A percentile compares a stretch with the other conserved stretches of the same genome.
phyloP scores from a whole-genome alignment of 2,797 vertebrate species.

The Melanotaenia boesemani region DNA sequence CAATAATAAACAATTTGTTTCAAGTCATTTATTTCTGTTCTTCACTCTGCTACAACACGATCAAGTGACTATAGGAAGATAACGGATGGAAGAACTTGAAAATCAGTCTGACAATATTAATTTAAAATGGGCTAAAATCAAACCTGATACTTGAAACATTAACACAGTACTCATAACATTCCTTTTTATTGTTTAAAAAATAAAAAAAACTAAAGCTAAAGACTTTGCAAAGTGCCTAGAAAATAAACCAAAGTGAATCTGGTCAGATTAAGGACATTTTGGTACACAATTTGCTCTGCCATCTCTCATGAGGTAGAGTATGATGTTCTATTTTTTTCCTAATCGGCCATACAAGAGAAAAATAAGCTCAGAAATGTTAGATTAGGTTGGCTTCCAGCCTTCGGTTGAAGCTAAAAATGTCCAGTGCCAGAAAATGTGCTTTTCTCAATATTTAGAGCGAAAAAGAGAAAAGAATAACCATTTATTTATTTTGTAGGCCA shows the following conservation, averaged over 20 bases:
- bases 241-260: neutral
- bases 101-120: neutral
- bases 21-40: neutral
- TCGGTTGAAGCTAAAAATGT: slow-evolving; percentile 42
- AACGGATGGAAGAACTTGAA: neutral
- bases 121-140: neutral
- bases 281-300: neutral
- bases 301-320: slow-evolving; percentile 14
- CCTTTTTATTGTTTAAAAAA: neutral
- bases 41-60: neutral
- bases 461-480: neutral
- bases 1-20: neutral
- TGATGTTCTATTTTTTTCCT: neutral
- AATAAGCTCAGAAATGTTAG: slow-evolving; percentile 44
- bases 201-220: neutral
- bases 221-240: neutral
- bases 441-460: slow-evolving; percentile 18
- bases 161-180: neutral
- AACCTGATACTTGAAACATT: neutral
- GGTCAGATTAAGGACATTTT: neutral
- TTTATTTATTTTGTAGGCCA: slow-evolving; percentile 12
- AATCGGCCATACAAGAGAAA: slow-evolving; percentile 11
- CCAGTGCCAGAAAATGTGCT: slow-evolving; percentile 38
- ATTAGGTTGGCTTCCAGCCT: slow-evolving; percentile 57
- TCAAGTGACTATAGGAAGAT: no score